Percentiles rank a stretch among this genome's conserved stretches.
Evolutionary conservation across 2,888 invertebrate species (phyloP).

Genomic region (Selenia dentaria): DNA sequence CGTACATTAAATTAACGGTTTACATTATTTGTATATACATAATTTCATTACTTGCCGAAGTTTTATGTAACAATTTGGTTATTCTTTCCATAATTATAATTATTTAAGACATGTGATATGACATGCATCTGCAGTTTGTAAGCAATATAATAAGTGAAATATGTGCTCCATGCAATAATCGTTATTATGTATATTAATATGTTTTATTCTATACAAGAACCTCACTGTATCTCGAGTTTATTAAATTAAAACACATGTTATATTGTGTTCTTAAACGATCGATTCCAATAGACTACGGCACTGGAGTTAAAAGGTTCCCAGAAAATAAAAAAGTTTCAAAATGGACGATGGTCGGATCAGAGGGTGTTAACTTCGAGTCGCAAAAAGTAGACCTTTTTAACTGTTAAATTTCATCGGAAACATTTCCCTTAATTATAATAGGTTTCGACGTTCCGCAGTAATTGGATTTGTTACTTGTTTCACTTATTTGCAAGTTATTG

Average conservation of each 20-base stretch:
- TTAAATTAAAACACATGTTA: background rate
- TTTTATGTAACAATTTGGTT: too few relatives aligned
- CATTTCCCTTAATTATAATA: conserved; percentile 15
- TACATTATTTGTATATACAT: too few relatives aligned
- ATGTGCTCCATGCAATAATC: too few relatives aligned
- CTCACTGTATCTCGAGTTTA: too few relatives aligned
- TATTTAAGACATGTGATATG: too few relatives aligned
- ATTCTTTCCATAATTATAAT: too few relatives aligned
- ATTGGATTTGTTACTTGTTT: conserved; percentile 13
- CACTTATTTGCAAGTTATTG: conserved; percentile 11
- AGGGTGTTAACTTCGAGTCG: conserved; percentile 21
- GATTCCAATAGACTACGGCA: conserved; percentile 8
- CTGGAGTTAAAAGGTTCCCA: conserved; percentile 20
- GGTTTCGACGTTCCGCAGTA: conserved; percentile 4
- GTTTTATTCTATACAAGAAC: too few relatives aligned
- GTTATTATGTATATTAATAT: too few relatives aligned
- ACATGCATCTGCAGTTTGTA: too few relatives aligned
- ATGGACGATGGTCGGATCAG: conserved; percentile 21
- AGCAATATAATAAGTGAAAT: too few relatives aligned
- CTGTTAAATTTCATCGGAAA: conserved; percentile 9
- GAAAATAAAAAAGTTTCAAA: conserved; percentile 20
- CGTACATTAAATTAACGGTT: too few relatives aligned
- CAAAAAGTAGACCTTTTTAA: conserved; percentile 18
- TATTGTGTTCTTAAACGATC: conserved; percentile 13
- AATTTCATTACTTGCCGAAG: too few relatives aligned